Conservation (phyloP, 2,797 vertebrate species). For the Ateles fusciceps region DNA sequence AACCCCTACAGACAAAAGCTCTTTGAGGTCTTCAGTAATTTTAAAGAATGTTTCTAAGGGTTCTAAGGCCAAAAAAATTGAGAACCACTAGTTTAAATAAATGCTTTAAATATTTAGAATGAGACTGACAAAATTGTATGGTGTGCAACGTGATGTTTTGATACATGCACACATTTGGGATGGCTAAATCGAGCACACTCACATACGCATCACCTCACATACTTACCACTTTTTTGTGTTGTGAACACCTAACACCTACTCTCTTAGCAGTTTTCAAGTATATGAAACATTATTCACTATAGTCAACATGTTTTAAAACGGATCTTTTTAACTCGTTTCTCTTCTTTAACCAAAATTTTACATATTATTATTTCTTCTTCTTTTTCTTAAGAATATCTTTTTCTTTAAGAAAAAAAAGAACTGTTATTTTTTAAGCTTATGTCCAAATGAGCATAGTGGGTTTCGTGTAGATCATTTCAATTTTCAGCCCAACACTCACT, state of each 20-base stretch:
- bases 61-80: background rate
- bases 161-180: background rate
- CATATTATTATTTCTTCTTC: background rate
- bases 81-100: background rate
- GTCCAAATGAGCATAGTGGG: background rate
- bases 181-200: background rate
- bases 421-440: background rate
- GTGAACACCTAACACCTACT: background rate
- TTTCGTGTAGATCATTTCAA: background rate
- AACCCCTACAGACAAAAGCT: background rate
- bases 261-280: background rate
- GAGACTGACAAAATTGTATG: background rate
- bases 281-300: background rate
- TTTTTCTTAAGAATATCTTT: background rate
- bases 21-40: slow-evolving; percentile 11
- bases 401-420: background rate
- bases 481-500: background rate
- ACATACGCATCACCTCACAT: background rate
- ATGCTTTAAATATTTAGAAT: slow-evolving; percentile 16
- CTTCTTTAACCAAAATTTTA: background rate
- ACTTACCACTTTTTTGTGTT: background rate
- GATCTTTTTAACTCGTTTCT: background rate
- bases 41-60: background rate
- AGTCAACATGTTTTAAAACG: too few species aligned
- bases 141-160: background rate